Percentiles rank a stretch among this genome's conserved stretches.
These are phyloP conservation scores for Lampropteryx suffumata DNA, from an alignment of 2,888 invertebrate species.

Conservation along the genomic window DNA sequence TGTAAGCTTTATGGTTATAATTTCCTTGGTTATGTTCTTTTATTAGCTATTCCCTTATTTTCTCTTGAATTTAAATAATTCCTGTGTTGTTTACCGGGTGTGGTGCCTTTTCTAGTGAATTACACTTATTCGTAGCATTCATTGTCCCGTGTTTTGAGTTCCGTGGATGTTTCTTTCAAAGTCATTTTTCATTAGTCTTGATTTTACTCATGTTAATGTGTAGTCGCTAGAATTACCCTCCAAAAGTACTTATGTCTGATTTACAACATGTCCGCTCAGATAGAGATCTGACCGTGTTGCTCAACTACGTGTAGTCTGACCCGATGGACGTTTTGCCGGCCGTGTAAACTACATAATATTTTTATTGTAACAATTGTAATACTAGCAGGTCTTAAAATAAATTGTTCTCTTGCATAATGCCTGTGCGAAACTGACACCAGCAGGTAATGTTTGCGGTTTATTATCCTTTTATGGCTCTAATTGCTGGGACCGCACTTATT, in stretches of 20 bases:
- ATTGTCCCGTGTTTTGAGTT: no score
- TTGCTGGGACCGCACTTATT: no score
- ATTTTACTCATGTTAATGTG: no score
- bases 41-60: slow-evolving; percentile 40
- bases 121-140: no score
- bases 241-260: slow-evolving; percentile 12
- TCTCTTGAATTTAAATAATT: no score
- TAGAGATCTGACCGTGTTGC: slow-evolving; percentile 24
- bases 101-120: neutral
- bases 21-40: no score
- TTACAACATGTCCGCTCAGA: slow-evolving; percentile 10
- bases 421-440: neutral
- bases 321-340: neutral
- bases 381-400: no score
- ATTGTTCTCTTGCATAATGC: no score
- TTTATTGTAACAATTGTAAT: neutral
- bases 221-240: neutral
- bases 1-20: no score
- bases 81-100: neutral
- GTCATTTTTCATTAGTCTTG: no score
- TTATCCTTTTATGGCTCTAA: neutral
- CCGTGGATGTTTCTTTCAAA: no score
- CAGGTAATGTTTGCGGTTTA: slow-evolving; percentile 1
- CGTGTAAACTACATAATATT: neutral
- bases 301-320: slow-evolving; percentile 4